These are phyloP conservation scores for Xerus inauris DNA, from an alignment of 2,113 vertebrate genomes.

Conservation along the genomic window DNA sequence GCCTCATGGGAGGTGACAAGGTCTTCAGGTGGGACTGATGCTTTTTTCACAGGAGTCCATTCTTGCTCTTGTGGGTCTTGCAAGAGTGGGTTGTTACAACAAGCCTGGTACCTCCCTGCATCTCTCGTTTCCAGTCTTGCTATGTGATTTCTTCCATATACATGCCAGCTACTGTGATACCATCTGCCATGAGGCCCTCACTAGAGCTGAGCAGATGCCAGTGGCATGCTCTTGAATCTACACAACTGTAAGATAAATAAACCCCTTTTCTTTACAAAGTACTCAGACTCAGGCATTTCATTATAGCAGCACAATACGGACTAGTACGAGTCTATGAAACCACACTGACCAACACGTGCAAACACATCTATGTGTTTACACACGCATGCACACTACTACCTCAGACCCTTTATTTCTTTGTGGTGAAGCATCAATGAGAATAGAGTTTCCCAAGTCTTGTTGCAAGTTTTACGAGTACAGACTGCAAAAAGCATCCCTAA, in stretches of 20 bases:
- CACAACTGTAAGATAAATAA: not conserved
- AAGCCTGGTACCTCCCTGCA: not conserved
- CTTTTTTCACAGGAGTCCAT: not conserved
- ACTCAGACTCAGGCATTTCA: not conserved
- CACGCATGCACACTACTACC: accelerated
- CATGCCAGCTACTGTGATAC: not conserved
- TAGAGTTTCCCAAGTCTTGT: not conserved
- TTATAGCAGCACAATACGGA: not conserved
- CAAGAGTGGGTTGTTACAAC: not conserved
- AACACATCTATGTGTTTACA: not conserved
- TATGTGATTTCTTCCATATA: not conserved
- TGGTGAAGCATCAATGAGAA: not conserved
- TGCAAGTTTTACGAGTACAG: not conserved
- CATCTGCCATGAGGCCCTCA: not conserved
- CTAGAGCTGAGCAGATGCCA: not conserved
- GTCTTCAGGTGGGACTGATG: not conserved
- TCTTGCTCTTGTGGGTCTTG: not conserved
- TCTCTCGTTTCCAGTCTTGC: not conserved
- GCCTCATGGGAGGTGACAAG: not conserved
- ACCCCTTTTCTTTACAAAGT: not conserved
- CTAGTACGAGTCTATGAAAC: not conserved
- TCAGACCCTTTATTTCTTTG: not conserved
- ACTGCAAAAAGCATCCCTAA: not conserved
- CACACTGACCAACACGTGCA: not conserved
- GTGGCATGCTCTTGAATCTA: not conserved